phyloP scores from a whole-genome alignment of 2,113 vertebrate species.

The Thinocorus orbignyianus region DNA sequence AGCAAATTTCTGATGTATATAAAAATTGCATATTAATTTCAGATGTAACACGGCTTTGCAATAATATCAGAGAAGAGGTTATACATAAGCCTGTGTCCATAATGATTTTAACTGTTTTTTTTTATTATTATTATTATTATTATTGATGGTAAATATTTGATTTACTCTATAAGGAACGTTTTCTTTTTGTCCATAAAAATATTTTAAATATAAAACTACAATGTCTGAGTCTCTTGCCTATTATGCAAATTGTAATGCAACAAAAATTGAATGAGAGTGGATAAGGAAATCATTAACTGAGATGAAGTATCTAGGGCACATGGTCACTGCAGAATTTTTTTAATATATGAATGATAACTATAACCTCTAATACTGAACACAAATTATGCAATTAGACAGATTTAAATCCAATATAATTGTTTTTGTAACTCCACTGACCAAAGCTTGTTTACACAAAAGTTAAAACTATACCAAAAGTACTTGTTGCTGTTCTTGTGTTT shows the following conservation, averaged over 20 bases:
- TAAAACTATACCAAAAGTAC: background rate
- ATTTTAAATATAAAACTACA: background rate
- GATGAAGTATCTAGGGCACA: background rate
- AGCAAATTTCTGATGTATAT: background rate
- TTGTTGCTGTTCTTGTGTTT: background rate
- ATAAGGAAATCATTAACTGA: background rate
- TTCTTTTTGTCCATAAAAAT: background rate
- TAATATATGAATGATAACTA: background rate
- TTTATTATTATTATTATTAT: background rate
- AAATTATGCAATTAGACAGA: background rate
- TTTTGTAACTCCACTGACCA: background rate
- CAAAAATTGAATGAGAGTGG: background rate
- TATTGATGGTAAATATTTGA: background rate
- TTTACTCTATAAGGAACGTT: background rate
- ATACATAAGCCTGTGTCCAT: background rate
- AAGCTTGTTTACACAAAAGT: background rate
- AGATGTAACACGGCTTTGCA: background rate
- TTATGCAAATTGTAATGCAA: background rate
- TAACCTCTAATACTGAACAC: background rate
- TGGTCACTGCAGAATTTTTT: background rate
- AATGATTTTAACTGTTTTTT: background rate
- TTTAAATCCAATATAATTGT: background rate
- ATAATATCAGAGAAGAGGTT: background rate
- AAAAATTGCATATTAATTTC: background rate
- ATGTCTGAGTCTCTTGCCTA: background rate